Evolutionary conservation across 2,888 invertebrate species (phyloP).

Genomic region (Craniophora ligustri): DNA sequence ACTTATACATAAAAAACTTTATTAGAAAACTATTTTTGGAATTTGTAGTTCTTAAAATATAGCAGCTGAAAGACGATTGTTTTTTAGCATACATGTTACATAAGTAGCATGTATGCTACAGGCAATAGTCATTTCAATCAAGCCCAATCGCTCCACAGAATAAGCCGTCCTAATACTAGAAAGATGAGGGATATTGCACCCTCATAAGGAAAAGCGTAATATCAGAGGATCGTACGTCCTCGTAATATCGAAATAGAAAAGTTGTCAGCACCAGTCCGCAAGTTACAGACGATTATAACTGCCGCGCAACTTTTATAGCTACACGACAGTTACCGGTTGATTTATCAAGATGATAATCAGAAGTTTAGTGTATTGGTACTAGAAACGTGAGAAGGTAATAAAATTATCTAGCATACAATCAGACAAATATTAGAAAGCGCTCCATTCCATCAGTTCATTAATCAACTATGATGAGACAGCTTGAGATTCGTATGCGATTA

Average conservation of each 20-base stretch:
- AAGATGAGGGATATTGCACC: background rate
- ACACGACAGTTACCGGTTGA: slow-evolving; percentile 39
- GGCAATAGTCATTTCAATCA: too few species aligned
- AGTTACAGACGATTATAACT: slow-evolving; percentile 41
- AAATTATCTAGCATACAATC: slow-evolving; percentile 10
- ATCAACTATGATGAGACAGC: slow-evolving; percentile 4
- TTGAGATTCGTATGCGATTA: background rate
- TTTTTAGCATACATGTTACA: too few species aligned
- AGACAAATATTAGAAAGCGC: slow-evolving; percentile 5
- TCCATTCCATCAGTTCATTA: background rate
- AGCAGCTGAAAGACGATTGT: too few species aligned
- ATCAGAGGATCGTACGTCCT: background rate
- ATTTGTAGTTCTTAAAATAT: too few species aligned
- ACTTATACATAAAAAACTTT: too few species aligned
- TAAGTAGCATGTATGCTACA: too few species aligned
- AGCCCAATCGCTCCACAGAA: background rate
- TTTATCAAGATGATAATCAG: slow-evolving; percentile 40
- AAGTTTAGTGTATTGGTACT: slow-evolving; percentile 21
- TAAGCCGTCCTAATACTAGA: background rate
- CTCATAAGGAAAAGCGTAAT: slow-evolving; percentile 2
- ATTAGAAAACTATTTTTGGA: too few species aligned
- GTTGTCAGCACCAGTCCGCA: slow-evolving; percentile 19
- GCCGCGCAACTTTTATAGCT: slow-evolving; percentile 32
- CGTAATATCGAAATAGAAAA: slow-evolving; percentile 29
- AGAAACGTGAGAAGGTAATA: slow-evolving; percentile 14